Conservation (phyloP, 2,888 invertebrate genomes). For the Hydroisotoma schaefferi region DNA sequence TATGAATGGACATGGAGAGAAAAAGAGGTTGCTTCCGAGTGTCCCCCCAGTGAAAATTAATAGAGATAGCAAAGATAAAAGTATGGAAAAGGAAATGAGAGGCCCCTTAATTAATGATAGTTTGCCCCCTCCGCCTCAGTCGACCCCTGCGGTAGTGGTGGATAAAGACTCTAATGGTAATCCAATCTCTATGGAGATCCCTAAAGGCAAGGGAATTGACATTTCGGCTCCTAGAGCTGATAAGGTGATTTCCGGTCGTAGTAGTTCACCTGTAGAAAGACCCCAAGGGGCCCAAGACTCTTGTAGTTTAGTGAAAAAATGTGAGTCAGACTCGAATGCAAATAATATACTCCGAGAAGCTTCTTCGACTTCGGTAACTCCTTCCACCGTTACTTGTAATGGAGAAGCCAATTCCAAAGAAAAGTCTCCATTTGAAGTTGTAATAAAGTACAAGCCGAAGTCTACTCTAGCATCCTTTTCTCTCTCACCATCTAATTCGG, state of each 20-base stretch:
- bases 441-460: slow-evolving; percentile 23
- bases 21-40: not conserved
- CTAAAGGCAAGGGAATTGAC: slow-evolving; percentile 10
- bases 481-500: slow-evolving; percentile 7
- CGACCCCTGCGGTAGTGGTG: slow-evolving; percentile 16
- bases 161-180: slow-evolving; percentile 43
- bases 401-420: slow-evolving; percentile 15
- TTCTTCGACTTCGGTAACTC: not conserved
- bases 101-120: slow-evolving; percentile 18
- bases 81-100: slow-evolving; percentile 18
- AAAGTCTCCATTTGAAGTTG: slow-evolving; percentile 27
- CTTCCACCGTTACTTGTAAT: not conserved
- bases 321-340: slow-evolving; percentile 36
- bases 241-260: not conserved
- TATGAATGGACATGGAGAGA: slow-evolving; percentile 30
- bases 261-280: not conserved
- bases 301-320: slow-evolving; percentile 13
- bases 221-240: not conserved
- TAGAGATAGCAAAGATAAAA: slow-evolving; percentile 18
- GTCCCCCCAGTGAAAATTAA: slow-evolving; percentile 14
- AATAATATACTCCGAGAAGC: slow-evolving; percentile 28
- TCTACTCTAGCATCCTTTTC: slow-evolving; percentile 14
- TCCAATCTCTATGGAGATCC: slow-evolving; percentile 36
- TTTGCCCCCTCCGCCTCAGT: slow-evolving; percentile 17
- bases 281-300: slow-evolving; percentile 8